Evolutionary conservation across 2,113 vertebrate genomes (phyloP).

Genomic region (Empidonax traillii): DNA sequence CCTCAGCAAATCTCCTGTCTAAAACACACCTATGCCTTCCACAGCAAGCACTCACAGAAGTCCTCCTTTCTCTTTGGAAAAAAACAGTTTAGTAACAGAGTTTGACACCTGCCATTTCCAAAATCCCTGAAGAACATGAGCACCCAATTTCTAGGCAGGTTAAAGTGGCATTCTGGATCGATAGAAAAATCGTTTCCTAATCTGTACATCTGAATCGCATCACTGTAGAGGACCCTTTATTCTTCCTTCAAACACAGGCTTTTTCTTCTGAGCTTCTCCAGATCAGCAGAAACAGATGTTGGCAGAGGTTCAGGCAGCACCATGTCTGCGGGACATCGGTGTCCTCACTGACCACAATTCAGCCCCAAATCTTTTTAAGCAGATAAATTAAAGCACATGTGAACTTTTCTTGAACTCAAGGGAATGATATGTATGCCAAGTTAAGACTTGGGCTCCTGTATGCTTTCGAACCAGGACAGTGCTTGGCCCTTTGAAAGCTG

Average conservation of each 20-base stretch:
- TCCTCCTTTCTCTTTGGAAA: not conserved
- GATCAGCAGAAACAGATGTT: not conserved
- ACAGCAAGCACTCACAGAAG: not conserved
- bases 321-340: not conserved
- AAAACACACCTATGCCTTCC: not conserved
- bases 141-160: not conserved
- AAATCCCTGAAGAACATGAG: not conserved
- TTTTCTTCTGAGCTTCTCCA: not conserved
- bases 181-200: not conserved
- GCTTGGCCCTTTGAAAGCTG: not conserved
- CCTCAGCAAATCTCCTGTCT: not conserved
- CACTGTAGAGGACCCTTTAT: not conserved
- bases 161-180: not conserved
- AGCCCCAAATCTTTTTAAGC: not conserved
- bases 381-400: not conserved
- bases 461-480: not conserved
- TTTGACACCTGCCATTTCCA: not conserved
- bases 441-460: not conserved
- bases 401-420: not conserved
- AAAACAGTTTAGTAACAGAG: not conserved
- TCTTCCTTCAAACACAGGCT: not conserved
- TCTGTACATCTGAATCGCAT: not conserved
- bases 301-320: not conserved
- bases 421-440: not conserved
- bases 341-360: not conserved